Percentiles rank a stretch among this genome's conserved stretches.
These are phyloP conservation scores for Cetonia aurata DNA, from an alignment of 2,888 invertebrate genomes.

Conservation along the genomic window DNA sequence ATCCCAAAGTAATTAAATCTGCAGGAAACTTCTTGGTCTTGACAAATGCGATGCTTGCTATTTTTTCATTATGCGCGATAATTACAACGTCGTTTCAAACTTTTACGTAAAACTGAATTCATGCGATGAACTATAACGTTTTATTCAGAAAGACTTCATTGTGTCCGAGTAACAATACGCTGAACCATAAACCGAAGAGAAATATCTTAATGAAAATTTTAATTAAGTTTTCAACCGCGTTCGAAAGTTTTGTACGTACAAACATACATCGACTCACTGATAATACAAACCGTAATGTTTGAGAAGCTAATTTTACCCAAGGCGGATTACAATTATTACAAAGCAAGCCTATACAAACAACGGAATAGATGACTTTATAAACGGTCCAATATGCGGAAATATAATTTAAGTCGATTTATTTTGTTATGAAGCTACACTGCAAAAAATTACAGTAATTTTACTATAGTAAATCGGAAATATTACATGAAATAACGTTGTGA, in stretches of 20 bases:
- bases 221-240: conserved; percentile 20
- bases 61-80: conserved; percentile 8
- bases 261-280: conserved; percentile 11
- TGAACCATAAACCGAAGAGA: conserved; percentile 10
- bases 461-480: too few relatives aligned
- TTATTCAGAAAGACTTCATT: conserved; percentile 20
- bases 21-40: neutral
- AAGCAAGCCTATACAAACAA: neutral
- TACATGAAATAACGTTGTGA: too few relatives aligned
- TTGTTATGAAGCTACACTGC: too few relatives aligned
- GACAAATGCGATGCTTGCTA: conserved; percentile 4
- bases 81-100: neutral
- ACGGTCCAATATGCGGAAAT: too few relatives aligned
- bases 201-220: conserved; percentile 39
- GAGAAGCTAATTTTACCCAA: conserved; percentile 9
- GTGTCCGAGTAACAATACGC: conserved; percentile 27
- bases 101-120: neutral
- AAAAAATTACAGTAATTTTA: too few relatives aligned
- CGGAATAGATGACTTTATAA: neutral
- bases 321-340: neutral
- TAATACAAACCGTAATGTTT: neutral
- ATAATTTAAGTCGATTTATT: too few relatives aligned
- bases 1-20: conserved; percentile 13
- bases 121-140: conserved; percentile 17
- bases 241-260: conserved; percentile 24